Percentiles rank a stretch among this genome's conserved stretches.
Evolutionary conservation across 2,113 vertebrate species (phyloP).

Genomic region (Castor canadensis): DNA sequence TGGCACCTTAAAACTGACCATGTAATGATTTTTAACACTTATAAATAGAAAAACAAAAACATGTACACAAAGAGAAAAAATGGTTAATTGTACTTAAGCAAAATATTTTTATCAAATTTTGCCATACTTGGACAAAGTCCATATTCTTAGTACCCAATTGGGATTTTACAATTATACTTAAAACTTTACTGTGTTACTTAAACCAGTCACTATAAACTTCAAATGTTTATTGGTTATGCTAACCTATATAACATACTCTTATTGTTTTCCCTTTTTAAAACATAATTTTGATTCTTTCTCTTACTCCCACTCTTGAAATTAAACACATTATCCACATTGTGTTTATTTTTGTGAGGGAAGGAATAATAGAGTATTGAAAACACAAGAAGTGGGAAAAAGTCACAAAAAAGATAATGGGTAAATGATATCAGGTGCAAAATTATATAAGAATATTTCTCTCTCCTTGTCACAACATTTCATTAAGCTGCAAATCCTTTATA

Average conservation of each 20-base stretch:
- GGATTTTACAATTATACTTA: neutral
- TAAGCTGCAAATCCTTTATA: neutral
- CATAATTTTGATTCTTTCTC: neutral
- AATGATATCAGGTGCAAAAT: neutral
- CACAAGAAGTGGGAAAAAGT: neutral
- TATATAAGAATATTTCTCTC: neutral
- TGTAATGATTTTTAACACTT: conserved; percentile 24
- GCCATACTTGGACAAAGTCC: neutral
- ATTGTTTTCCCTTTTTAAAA: conserved; percentile 9
- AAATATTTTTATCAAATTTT: conserved; percentile 20
- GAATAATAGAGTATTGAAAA: neutral
- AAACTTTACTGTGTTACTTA: neutral
- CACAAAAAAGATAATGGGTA: neutral
- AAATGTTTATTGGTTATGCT: neutral
- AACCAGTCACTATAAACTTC: neutral
- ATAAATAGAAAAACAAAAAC: neutral
- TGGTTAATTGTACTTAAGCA: neutral
- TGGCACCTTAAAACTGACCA: neutral
- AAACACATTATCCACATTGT: neutral
- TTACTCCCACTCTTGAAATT: neutral
- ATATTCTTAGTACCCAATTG: neutral
- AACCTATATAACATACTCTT: neutral
- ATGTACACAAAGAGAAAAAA: neutral
- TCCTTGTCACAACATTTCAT: neutral
- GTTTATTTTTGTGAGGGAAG: neutral